Percentiles rank a stretch among this genome's conserved stretches.
phyloP scores from a whole-genome alignment of 2,797 vertebrate genomes.

The Lophius americanus region DNA sequence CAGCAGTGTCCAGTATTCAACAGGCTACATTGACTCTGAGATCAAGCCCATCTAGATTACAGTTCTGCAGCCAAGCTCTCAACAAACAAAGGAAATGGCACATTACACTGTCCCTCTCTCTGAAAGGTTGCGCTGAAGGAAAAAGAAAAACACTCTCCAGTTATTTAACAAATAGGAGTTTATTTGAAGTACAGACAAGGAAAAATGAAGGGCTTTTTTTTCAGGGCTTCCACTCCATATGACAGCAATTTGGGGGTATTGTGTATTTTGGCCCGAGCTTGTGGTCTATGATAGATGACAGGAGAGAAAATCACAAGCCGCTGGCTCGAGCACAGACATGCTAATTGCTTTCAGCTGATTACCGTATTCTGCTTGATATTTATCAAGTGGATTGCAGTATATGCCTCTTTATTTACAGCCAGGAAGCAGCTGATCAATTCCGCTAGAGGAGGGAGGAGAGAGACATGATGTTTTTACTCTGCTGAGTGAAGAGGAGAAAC shows the following conservation, averaged over 20 bases:
- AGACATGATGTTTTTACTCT: constrained; percentile 46
- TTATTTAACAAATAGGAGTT: constrained; percentile 92
- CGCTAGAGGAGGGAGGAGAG: constrained; percentile 35
- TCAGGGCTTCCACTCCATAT: constrained; percentile 86
- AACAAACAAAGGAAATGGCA: constrained; percentile 84
- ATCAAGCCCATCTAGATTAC: constrained; percentile 69
- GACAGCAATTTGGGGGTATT: constrained; percentile 94
- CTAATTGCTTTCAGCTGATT: constrained; percentile 94
- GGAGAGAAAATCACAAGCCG: constrained; percentile 88
- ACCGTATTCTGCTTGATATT: constrained; percentile 86
- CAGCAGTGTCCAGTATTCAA: constrained; percentile 52
- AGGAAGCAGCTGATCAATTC: constrained; percentile 78
- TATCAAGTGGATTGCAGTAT: constrained; percentile 84
- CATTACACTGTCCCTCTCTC: constrained; percentile 77
- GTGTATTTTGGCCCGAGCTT: constrained; percentile 90
- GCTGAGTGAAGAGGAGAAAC: constrained; percentile 55
- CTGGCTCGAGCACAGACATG: constrained; percentile 83
- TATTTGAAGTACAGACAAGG: constrained; percentile 85
- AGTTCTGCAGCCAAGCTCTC: constrained; percentile 74
- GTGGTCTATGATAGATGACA: constrained; percentile 91
- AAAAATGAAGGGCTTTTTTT: constrained; percentile 87
- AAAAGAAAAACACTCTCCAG: constrained; percentile 68
- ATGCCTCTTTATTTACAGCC: constrained; percentile 69
- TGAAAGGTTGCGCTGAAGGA: constrained; percentile 74
- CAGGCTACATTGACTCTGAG: constrained; percentile 58